Conservation (phyloP, 2,888 invertebrate genomes). For the Leucophenga maculata region DNA sequence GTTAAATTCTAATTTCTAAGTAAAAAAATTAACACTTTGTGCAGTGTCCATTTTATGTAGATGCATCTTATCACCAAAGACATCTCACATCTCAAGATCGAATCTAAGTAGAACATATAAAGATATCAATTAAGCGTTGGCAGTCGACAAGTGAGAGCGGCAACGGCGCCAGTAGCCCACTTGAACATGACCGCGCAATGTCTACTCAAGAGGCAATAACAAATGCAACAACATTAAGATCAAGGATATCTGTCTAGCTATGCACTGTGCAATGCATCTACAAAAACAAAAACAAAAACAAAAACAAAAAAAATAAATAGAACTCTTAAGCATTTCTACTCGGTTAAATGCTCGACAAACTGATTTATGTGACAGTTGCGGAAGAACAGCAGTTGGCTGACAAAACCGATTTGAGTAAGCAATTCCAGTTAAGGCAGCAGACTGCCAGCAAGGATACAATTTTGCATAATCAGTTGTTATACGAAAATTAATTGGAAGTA, state of each 20-base stretch:
- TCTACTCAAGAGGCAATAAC: background rate
- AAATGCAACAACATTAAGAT: background rate
- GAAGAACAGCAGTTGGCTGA: slow-evolving; percentile 1
- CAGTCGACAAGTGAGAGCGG: background rate
- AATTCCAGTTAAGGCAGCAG: background rate
- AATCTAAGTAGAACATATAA: slow-evolving; percentile 2
- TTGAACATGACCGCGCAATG: slow-evolving; percentile 21
- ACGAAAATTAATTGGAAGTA: slow-evolving; percentile 11
- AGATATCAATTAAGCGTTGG: background rate
- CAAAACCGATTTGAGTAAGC: no score
- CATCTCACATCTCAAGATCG: background rate
- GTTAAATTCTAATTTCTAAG: background rate
- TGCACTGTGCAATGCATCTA: no score
- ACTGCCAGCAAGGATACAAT: background rate
- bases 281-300: no score
- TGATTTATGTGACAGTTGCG: slow-evolving; percentile 17
- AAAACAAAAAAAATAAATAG: no score
- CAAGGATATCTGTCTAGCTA: no score
- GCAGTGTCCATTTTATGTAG: background rate
- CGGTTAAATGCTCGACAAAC: background rate
- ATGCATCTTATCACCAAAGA: background rate
- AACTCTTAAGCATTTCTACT: no score
- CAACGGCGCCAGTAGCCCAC: slow-evolving; percentile 25
- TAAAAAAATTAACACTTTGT: background rate
- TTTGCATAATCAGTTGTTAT: slow-evolving; percentile 13